A percentile compares a stretch with the other conserved stretches of the same genome.
Conservation (phyloP, 2,888 invertebrate genomes). For the Andrena trimmerana region DNA sequence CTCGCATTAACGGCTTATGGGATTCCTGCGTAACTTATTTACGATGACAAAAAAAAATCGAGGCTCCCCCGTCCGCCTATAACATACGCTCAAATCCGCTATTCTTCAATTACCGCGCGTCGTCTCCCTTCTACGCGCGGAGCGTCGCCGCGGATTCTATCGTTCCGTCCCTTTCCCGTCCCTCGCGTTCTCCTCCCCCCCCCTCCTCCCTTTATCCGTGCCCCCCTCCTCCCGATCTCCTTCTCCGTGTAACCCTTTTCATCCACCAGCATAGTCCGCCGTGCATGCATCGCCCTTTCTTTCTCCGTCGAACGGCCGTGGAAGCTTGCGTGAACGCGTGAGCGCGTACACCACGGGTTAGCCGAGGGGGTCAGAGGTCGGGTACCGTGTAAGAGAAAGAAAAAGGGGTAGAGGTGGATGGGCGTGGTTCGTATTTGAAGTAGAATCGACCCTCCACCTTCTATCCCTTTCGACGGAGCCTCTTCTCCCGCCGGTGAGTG, state of each 20-base stretch:
- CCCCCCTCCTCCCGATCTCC: not conserved
- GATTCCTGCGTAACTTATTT: conserved; percentile 76
- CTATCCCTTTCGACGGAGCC: conserved; percentile 58
- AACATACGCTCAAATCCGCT: conserved; percentile 74
- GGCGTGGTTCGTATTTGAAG: conserved; percentile 81
- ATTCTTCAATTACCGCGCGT: conserved; percentile 73
- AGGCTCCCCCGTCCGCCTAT: conserved; percentile 63
- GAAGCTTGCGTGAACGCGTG: conserved; percentile 58
- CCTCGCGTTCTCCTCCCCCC: not conserved
- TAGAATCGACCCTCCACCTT: conserved; percentile 80
- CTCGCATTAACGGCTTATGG: conserved; percentile 71
- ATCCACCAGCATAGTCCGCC: conserved; percentile 21
- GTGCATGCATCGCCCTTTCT: conserved; percentile 13
- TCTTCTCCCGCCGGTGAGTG: conserved; percentile 37
- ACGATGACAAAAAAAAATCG: conserved; percentile 73
- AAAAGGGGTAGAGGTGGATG: conserved; percentile 75
- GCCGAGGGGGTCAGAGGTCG: conserved; percentile 76
- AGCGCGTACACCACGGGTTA: conserved; percentile 74
- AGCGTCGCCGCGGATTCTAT: conserved; percentile 48
- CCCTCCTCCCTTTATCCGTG: not conserved
- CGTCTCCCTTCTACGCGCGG: conserved; percentile 57
- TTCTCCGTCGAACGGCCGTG: conserved; percentile 13
- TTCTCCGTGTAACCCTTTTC: conserved; percentile 44
- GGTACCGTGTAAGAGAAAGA: conserved; percentile 73
- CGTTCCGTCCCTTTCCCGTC: conserved; percentile 52